Base-by-base conservation (phyloP, 2,113 vertebrate genomes). In the Columba livia region DNA sequence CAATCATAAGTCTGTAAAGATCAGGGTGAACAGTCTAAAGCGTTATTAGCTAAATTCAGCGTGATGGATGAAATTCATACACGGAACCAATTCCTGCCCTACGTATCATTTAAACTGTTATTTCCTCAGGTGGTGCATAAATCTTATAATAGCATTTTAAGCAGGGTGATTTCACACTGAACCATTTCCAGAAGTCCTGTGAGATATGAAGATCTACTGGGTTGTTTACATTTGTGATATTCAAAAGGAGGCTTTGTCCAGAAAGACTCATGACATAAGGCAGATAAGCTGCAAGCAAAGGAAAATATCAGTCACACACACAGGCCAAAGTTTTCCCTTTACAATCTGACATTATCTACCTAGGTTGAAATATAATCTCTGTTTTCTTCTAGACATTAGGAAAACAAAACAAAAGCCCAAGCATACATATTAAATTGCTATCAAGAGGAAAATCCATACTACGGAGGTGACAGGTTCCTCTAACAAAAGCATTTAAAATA, bases 331-430 rank as follows among this genome's bases (percentile, higher is more conserved):
- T 75, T 86, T 60, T 73, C 70, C 36, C 40, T 73, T 84, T 69
- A 79, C 40, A 81, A 78, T 72, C 53, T 92, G 92, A 96, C 56
- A 56, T 83, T 77, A 89, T 77, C 88, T 89, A 26, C 36, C 71
- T 56, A 67, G 60, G 57, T 24, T 84, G 83, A 92, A 94, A 93
- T 87, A 64, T 38, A 93, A 89, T 80, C 79, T 81, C 13, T 48
- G 65, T 71, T 87, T 87, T 90, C 73, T 87, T 94, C 82, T 48
- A 80, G 54, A 42, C 24, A 84, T 71, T 42, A 85, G 70, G n/a
- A 74, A 96, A 94, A 66, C 50, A 82, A 78, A 94, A 64, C 69
- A 60, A 53, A 92, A 92, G 61, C 83, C 60, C 73, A 71, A 90
- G 29, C 57, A 64, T 15, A 88, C 24, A 34, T 16, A n/a, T 56